phyloP scores from a whole-genome alignment of 2,888 invertebrate species.

The Panorpa germanica region DNA sequence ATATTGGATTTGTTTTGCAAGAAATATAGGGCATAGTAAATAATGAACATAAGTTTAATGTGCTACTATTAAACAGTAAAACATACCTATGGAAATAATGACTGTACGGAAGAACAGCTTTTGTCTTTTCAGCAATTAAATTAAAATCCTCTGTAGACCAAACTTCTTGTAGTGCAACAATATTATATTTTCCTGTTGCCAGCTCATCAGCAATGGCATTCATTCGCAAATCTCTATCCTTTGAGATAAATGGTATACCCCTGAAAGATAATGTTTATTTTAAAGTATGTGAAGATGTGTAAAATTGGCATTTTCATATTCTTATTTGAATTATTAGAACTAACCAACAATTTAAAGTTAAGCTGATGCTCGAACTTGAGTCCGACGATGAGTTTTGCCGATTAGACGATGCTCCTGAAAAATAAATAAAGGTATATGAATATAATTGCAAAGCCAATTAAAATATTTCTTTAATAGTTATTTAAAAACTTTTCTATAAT shows the following conservation, averaged over 20 bases:
- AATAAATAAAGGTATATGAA: no score
- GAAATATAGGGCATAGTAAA: slow-evolving; percentile 1
- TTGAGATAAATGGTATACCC: slow-evolving; percentile 64
- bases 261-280: slow-evolving; percentile 35
- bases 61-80: slow-evolving; percentile 6
- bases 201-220: slow-evolving; percentile 56
- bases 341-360: no score
- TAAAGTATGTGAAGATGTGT: no score
- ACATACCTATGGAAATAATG: slow-evolving; percentile 84
- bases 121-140: slow-evolving; percentile 44
- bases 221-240: slow-evolving; percentile 49
- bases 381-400: no score
- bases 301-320: no score
- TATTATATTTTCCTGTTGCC: slow-evolving; percentile 50
- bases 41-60: slow-evolving; percentile 7
- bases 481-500: no score
- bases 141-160: slow-evolving; percentile 77
- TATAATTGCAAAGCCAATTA: no score
- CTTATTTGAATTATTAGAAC: no score
- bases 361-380: no score
- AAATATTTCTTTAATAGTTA: no score
- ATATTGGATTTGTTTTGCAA: no score
- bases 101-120: slow-evolving; percentile 48
- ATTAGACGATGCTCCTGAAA: no score
- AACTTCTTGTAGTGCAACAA: slow-evolving; percentile 88